A percentile compares a stretch with the other conserved stretches of the same genome.
These are phyloP conservation scores for Equus przewalskii DNA, from an alignment of 2,113 vertebrate genomes.

Conservation along the genomic window DNA sequence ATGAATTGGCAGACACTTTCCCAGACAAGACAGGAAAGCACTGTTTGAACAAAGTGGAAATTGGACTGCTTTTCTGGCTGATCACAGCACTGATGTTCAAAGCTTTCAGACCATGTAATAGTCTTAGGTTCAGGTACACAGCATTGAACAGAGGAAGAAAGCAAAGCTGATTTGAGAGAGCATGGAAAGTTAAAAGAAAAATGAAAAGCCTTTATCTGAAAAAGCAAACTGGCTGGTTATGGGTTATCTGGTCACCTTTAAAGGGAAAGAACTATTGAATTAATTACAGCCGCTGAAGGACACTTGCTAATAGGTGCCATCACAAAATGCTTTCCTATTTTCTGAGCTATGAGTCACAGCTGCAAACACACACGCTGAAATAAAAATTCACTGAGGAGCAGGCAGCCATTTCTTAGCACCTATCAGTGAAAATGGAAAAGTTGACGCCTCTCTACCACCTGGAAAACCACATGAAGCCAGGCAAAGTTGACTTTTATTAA, in stretches of 20 bases:
- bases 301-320: neutral
- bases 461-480: neutral
- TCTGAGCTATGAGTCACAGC: constrained; percentile 9
- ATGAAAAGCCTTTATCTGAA: constrained; percentile 73
- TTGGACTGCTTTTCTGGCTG: constrained; percentile 81
- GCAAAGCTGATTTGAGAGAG: constrained; percentile 67
- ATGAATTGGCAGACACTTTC: constrained; percentile 86
- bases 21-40: constrained; percentile 85
- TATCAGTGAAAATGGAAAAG: neutral
- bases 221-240: constrained; percentile 70
- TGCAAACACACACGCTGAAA: neutral
- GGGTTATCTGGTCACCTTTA: constrained; percentile 62
- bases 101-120: constrained; percentile 81
- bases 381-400: neutral
- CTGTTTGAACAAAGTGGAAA: constrained; percentile 85
- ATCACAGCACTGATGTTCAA: constrained; percentile 84
- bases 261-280: constrained; percentile 67
- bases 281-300: constrained; percentile 63
- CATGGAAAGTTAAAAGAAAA: constrained; percentile 68
- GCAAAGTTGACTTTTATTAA: neutral
- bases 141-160: constrained; percentile 73
- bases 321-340: constrained; percentile 58
- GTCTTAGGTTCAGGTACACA: constrained; percentile 78
- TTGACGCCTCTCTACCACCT: neutral
- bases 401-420: neutral